Evolutionary conservation across 2,113 vertebrate genomes (phyloP).

Genomic region (Dipodomys merriami): DNA sequence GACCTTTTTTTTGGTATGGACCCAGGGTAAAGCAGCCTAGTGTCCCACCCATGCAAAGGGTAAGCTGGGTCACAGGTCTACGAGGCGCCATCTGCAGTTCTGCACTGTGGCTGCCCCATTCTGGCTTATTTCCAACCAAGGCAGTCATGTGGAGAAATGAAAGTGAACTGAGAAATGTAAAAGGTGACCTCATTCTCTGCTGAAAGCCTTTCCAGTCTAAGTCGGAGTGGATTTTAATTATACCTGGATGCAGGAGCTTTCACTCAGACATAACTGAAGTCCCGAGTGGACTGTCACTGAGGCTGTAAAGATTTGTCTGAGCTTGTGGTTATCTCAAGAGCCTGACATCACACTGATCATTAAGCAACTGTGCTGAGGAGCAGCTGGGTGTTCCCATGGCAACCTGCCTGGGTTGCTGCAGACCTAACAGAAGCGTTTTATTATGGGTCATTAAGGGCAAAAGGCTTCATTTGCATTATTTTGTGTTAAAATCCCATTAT

Average conservation of each 20-base stretch:
- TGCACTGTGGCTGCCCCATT: background rate
- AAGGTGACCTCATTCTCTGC: slow-evolving; percentile 62
- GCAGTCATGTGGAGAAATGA: slow-evolving; percentile 36
- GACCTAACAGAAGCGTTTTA: slow-evolving; percentile 74
- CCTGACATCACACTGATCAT: slow-evolving; percentile 76
- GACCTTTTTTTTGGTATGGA: background rate
- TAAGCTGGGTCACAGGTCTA: background rate
- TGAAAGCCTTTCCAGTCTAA: slow-evolving; percentile 35
- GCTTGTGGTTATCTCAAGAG: slow-evolving; percentile 67
- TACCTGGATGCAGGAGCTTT: slow-evolving; percentile 38
- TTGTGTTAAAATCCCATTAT: slow-evolving; percentile 71
- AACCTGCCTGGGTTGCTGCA: slow-evolving; percentile 51
- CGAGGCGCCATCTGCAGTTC: background rate
- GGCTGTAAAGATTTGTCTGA: slow-evolving; percentile 65
- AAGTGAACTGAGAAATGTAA: slow-evolving; percentile 31
- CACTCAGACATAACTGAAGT: slow-evolving; percentile 31
- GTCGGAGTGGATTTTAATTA: slow-evolving; percentile 66
- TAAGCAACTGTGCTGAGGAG: slow-evolving; percentile 54
- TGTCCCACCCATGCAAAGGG: background rate
- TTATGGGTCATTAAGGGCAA: slow-evolving; percentile 77
- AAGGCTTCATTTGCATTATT: slow-evolving; percentile 73
- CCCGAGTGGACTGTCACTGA: slow-evolving; percentile 3
- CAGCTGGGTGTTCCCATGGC: slow-evolving; percentile 70
- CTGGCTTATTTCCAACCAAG: slow-evolving; percentile 34
- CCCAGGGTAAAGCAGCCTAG: background rate